Evolutionary conservation across 92 coral and sea anemone genomes (phyloP), one percentile per base, ranked within the genome.

Genomic region (Epizoanthus stellaris): DNA sequence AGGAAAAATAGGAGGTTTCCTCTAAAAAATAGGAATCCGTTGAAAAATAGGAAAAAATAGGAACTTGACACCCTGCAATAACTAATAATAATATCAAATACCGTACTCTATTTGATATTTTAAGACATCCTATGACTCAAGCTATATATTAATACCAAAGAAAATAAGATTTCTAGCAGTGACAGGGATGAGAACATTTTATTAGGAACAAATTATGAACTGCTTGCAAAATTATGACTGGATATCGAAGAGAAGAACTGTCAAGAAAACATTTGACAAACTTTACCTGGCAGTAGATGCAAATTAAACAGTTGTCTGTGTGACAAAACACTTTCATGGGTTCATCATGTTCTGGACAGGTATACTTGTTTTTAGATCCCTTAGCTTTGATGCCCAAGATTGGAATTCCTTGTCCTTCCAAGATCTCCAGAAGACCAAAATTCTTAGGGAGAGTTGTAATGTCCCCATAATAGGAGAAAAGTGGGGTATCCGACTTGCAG

Each of bases 261-360:
- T 19, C 23, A 70, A 38, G 38, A 43, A 66, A 9, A 15, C 77
- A 45, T 5, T 73, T 52, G 5, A 57, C 59, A 38, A 23, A 21
- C 42, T 70, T 42, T 86, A 95, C 98, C 97, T 95, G 97, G 52
- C 98, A 95, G 77, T 95, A 95, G 69, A 95, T 95, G 74, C 98
- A 95, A 52, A 95, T 92, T 67, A 95, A 90, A 67, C 94, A 90
- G 77, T 91, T 85, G 75, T 93, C 97, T 20, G 96, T 93, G 77
- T 91, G 90, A 52, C 98, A 95, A 47, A 85, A 95, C 8, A 95
- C 98, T 70, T 95, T 95, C 92, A 94, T 85, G 11, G 92, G 90
- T 54, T 95, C 98, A 43, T 95, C 98, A 85, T 95, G 98, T 64
- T 95, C 98, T 20, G 88, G 91, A 67, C 98, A 95, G 10, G 85